These are phyloP conservation scores for Notodonta ziczac DNA, from an alignment of 2,888 invertebrate genomes.

Conservation along the genomic window DNA sequence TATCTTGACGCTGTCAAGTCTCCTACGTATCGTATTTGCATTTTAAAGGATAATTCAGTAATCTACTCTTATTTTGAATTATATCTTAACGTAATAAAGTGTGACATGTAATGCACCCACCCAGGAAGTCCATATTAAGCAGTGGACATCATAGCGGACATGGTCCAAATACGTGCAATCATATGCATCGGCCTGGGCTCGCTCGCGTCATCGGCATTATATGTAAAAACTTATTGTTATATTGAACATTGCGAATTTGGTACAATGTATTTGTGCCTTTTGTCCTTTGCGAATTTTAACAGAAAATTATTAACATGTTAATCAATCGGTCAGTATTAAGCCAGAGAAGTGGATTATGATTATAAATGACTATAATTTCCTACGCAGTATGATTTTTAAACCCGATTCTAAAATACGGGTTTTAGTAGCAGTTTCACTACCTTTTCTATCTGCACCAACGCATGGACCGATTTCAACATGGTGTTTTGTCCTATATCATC, in stretches of 20 bases:
- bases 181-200: background rate
- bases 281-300: background rate
- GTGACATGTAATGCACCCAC: background rate
- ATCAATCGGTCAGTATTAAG: too few species aligned
- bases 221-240: background rate
- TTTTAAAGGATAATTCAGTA: background rate
- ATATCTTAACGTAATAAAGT: background rate
- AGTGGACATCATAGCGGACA: conserved; percentile 1
- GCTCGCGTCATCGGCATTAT: conserved; percentile 1
- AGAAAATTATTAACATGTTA: background rate
- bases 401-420: too few species aligned
- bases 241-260: conserved; percentile 1
- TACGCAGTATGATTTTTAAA: too few species aligned
- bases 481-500: too few species aligned
- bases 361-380: too few species aligned
- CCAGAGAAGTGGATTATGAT: too few species aligned
- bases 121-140: conserved; percentile 2
- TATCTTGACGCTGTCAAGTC: background rate
- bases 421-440: too few species aligned
- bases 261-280: background rate
- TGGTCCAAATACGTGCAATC: background rate
- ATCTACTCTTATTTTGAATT: too few species aligned
- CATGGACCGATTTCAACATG: too few species aligned
- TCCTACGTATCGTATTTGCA: background rate
- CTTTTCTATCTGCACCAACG: too few species aligned